Evolutionary conservation across 2,797 vertebrate species (phyloP).

Genomic region (Liasis olivaceus): DNA sequence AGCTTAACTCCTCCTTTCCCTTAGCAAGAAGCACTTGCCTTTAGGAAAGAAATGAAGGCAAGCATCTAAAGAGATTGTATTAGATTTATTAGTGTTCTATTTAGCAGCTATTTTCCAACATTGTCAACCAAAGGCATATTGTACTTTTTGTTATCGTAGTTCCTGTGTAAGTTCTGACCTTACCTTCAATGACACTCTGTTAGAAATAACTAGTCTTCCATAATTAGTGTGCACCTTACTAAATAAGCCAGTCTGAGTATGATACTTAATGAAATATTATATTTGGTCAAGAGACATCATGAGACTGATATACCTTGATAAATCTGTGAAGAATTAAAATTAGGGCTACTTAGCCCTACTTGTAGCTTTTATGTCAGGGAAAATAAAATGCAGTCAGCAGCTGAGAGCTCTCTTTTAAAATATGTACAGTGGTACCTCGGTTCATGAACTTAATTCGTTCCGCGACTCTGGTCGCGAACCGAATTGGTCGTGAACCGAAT

Average conservation of each 20-base stretch:
- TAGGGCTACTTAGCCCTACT: constrained; percentile 39
- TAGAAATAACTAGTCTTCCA: constrained; percentile 78
- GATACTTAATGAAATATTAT: constrained; percentile 77
- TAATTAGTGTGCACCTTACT: constrained; percentile 78
- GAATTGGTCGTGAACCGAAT: too few relatives aligned
- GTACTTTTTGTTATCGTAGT: constrained; percentile 79
- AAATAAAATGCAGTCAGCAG: background rate
- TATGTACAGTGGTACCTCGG: too few relatives aligned
- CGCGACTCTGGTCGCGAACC: too few relatives aligned
- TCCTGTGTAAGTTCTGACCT: constrained; percentile 79
- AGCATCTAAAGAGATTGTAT: constrained; percentile 43
- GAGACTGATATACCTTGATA: constrained; percentile 67
- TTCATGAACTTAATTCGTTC: too few relatives aligned
- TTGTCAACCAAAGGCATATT: constrained; percentile 66
- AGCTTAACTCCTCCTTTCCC: background rate
- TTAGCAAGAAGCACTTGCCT: constrained; percentile 15
- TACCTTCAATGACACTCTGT: constrained; percentile 75
- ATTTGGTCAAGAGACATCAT: constrained; percentile 66
- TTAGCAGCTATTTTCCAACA: constrained; percentile 49
- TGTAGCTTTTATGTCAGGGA: background rate
- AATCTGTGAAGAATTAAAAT: constrained; percentile 57
- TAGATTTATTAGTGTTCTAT: constrained; percentile 57
- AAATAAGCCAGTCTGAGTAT: constrained; percentile 73
- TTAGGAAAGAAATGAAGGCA: constrained; percentile 57
- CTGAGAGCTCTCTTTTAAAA: background rate